phyloP scores from a whole-genome alignment of 1,140 invertebrate species.

The Tribolium madens region DNA sequence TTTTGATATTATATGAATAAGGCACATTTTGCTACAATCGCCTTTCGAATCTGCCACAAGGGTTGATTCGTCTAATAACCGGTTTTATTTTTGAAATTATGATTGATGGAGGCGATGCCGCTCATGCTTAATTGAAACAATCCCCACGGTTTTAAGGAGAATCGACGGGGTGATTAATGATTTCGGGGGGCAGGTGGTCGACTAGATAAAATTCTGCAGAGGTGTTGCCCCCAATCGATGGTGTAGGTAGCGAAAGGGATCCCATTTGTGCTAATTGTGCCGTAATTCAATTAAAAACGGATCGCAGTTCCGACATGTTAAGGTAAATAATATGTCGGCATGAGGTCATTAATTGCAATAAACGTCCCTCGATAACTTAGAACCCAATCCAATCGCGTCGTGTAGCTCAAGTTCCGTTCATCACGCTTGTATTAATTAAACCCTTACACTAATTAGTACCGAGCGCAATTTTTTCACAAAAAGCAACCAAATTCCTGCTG shows the following conservation, averaged over 20 bases:
- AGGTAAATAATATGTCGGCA: slow-evolving; percentile 25
- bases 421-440: slow-evolving; percentile 37
- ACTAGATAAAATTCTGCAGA: not conserved
- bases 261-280: slow-evolving; percentile 16
- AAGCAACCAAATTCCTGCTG: slow-evolving; percentile 31
- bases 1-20: slow-evolving; percentile 47
- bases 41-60: slow-evolving; percentile 15
- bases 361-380: slow-evolving; percentile 38
- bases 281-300: slow-evolving; percentile 36
- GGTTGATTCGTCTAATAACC: slow-evolving; percentile 32
- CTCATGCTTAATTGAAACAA: slow-evolving; percentile 9
- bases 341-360: slow-evolving; percentile 42
- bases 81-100: slow-evolving; percentile 34
- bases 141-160: not conserved
- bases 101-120: slow-evolving; percentile 16
- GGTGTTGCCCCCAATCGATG: not conserved
- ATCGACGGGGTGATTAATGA: slow-evolving; percentile 7
- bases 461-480: slow-evolving; percentile 23
- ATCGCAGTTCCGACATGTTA: slow-evolving; percentile 22
- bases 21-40: slow-evolving; percentile 30
- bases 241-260: slow-evolving; percentile 11
- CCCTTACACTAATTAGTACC: slow-evolving; percentile 22
- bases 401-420: slow-evolving; percentile 29
- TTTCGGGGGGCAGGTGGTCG: not conserved
- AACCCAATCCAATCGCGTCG: slow-evolving; percentile 8